phyloP scores from a whole-genome alignment of 1,140 invertebrate species.

The Halyomorpha halys region DNA sequence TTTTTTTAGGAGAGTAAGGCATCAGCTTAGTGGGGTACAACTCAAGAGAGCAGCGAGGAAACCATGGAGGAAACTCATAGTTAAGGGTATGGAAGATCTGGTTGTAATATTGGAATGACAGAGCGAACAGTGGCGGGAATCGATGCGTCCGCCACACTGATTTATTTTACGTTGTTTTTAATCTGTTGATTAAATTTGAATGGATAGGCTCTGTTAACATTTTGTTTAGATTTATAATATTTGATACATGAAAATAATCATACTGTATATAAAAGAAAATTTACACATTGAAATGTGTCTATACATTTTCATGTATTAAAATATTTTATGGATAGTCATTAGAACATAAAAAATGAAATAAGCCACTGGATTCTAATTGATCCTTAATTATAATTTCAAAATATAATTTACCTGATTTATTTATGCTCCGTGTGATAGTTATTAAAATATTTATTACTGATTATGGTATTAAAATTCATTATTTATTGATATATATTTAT shows the following conservation, averaged over 20 bases:
- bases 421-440: too few species aligned
- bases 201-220: neutral
- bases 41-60: conserved; percentile 79
- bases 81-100: conserved; percentile 35
- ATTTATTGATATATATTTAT: too few species aligned
- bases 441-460: too few species aligned
- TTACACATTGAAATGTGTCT: neutral
- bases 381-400: too few species aligned
- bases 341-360: neutral
- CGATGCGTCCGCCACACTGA: conserved; percentile 34
- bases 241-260: neutral
- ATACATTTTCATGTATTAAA: neutral
- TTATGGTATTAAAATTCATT: too few species aligned
- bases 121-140: conserved; percentile 26
- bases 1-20: conserved; percentile 62
- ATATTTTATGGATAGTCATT: neutral
- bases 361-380: neutral
- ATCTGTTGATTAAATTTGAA: conserved; percentile 10
- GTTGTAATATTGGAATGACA: conserved; percentile 31
- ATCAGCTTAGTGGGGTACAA: conserved; percentile 66
- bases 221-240: conserved; percentile 1
- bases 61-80: conserved; percentile 64
- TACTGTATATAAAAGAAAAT: neutral
- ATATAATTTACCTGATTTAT: too few species aligned
- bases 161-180: conserved; percentile 12